These are phyloP conservation scores for Sinonovacula constricta DNA, from an alignment of 1,140 invertebrate genomes.

Conservation along the genomic window DNA sequence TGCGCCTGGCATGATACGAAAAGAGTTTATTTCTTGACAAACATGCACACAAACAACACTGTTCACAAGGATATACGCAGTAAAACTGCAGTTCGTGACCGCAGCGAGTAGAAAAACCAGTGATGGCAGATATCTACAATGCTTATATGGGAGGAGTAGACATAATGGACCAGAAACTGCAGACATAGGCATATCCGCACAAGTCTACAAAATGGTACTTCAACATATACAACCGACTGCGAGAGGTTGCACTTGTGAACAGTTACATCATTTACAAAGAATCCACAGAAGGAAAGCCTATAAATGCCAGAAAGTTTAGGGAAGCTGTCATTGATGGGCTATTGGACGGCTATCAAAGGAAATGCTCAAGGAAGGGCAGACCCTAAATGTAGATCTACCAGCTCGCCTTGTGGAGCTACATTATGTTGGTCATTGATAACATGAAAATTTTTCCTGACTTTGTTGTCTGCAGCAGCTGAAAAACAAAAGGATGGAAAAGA, in stretches of 20 bases:
- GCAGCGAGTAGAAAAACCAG: conserved; percentile 15
- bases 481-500: too few relatives aligned
- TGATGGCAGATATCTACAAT: neutral
- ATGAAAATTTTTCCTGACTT: neutral
- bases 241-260: conserved; percentile 16
- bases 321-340: neutral
- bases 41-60: neutral
- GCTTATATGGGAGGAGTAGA: conserved; percentile 12
- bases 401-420: neutral
- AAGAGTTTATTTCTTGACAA: conserved; percentile 3
- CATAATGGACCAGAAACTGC: conserved; percentile 10
- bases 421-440: neutral
- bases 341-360: neutral
- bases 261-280: conserved; percentile 16
- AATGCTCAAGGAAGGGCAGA: neutral
- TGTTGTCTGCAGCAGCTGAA: too few relatives aligned
- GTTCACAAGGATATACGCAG: neutral
- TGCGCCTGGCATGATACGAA: conserved; percentile 4
- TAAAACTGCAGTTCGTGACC: neutral
- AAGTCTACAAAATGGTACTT: conserved; percentile 16
- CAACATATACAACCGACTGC: neutral
- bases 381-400: neutral
- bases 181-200: conserved; percentile 16
- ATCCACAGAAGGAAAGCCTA: too few relatives aligned
- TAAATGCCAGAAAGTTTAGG: neutral